A percentile compares a stretch with the other conserved stretches of the same genome.
Evolutionary conservation across 1,140 invertebrate species (phyloP).

Genomic region (Diabrotica virgifera): DNA sequence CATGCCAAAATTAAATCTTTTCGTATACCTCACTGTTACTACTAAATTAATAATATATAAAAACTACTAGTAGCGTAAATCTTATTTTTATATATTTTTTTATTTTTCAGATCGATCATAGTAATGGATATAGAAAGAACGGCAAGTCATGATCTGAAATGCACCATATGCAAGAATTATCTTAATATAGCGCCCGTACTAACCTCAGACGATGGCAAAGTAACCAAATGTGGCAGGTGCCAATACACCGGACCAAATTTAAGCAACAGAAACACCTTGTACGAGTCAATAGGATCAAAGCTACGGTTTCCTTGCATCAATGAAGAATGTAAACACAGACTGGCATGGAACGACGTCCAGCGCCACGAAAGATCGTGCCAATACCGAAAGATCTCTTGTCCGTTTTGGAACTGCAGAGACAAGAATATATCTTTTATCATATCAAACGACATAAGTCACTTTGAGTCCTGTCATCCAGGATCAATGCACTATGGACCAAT

Average conservation of each 20-base stretch:
- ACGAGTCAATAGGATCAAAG: conserved; percentile 18
- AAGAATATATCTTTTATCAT: conserved; percentile 10
- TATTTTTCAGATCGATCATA: conserved; percentile 8
- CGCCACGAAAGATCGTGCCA: conserved; percentile 12
- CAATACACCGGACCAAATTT: conserved; percentile 6
- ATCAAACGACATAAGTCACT: conserved; percentile 15
- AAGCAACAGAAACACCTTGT: conserved; percentile 12
- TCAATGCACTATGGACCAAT: conserved; percentile 8
- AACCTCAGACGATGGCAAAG: conserved; percentile 15
- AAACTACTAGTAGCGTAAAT: too few relatives aligned
- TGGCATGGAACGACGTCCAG: conserved; percentile 16
- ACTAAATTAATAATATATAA: too few relatives aligned
- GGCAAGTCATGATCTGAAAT: conserved; percentile 12
- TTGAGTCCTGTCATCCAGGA: conserved; percentile 13
- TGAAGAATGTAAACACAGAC: conserved; percentile 5
- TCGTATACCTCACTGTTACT: too few relatives aligned
- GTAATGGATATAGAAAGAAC: conserved; percentile 14
- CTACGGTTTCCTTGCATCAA: conserved; percentile 18
- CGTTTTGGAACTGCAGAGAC: conserved; percentile 19
- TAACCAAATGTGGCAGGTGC: conserved; percentile 16
- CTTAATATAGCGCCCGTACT: conserved; percentile 13
- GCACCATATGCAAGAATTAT: conserved; percentile 14
- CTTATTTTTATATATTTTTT: too few relatives aligned
- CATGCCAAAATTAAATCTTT: too few relatives aligned
- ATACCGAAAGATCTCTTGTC: conserved; percentile 7